Conservation (phyloP, 2,113 vertebrate species). For the Lophotis ruficrista region DNA sequence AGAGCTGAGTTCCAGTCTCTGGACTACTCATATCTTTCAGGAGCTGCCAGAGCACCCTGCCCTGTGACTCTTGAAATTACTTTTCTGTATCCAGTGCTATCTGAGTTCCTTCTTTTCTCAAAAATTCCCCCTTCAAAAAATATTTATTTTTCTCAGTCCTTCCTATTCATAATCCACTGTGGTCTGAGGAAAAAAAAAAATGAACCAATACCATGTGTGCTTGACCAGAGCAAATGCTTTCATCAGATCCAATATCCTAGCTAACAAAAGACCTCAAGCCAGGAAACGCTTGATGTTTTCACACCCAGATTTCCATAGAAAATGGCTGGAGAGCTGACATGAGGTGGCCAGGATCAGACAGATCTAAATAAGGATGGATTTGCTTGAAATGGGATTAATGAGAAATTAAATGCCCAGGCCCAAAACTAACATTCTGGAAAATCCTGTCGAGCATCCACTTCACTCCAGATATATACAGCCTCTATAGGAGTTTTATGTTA, state of each 20-base stretch:
- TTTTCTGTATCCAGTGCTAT: not conserved
- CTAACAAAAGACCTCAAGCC: not conserved
- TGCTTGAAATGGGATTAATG: not conserved
- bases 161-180: not conserved
- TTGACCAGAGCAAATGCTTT: not conserved
- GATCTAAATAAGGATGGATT: not conserved
- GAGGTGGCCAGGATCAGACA: not conserved
- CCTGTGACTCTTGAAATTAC: not conserved
- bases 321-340: not conserved
- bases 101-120: not conserved
- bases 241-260: not conserved
- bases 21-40: not conserved
- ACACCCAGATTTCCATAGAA: not conserved
- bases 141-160: not conserved
- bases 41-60: not conserved
- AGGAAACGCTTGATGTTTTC: not conserved
- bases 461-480: not conserved
- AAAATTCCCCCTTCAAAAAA: constrained; percentile 15
- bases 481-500: not conserved
- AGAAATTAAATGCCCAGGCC: not conserved
- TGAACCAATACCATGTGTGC: not conserved
- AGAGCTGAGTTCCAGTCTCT: not conserved
- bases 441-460: not conserved
- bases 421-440: not conserved
- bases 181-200: not conserved